Evolutionary conservation across 2,797 vertebrate genomes (phyloP), one percentile per base, ranked within the genome.

Genomic region (Hyperoplus immaculatus): DNA sequence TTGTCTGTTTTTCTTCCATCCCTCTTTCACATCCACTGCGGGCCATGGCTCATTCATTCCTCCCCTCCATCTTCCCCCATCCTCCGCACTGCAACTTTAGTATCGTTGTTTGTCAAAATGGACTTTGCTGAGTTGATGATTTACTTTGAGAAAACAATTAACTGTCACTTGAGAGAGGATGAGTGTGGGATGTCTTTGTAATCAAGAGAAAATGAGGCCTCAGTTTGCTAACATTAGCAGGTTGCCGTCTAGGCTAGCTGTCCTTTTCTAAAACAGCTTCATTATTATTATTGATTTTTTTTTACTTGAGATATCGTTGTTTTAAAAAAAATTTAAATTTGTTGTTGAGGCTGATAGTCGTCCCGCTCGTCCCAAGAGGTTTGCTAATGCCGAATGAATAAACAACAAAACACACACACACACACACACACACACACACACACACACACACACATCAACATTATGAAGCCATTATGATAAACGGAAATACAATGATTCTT

Each of bases 161-260:
- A 82, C 86, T 83, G 90, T 94, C 90, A 93, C 89, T 86, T 84
- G 91, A 95, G 93, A 94, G 88, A 88, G 93, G 29, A 29, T 29
- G 91, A 88, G 91, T 92, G 91, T 93, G 91, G 92, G 93, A 93
- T 86, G 88, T 90, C 92, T 88, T 86, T 83, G 87, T 92, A 94
- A 94, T 94, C 91, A 94, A 93, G 92, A 92, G 92, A 80, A 94
- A 93, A 94, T 93, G 91, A 94, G 91, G 88, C 90, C 75, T 89
- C 87, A 70, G 83, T 92, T 29, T 81, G 80, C 89, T 86, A 89
- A 91, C 91, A 92, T 92, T 90, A 92, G 91, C 85, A 85, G 82
- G 88, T 88, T 87, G 78, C 63, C 70, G 68, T 74, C 80, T 81
- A 66, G 29, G 13, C 78, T 79, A 29, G 69, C 56, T 80, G 73